Conservation (phyloP, 2,797 vertebrate genomes). For the Sebastes variabilis region DNA sequence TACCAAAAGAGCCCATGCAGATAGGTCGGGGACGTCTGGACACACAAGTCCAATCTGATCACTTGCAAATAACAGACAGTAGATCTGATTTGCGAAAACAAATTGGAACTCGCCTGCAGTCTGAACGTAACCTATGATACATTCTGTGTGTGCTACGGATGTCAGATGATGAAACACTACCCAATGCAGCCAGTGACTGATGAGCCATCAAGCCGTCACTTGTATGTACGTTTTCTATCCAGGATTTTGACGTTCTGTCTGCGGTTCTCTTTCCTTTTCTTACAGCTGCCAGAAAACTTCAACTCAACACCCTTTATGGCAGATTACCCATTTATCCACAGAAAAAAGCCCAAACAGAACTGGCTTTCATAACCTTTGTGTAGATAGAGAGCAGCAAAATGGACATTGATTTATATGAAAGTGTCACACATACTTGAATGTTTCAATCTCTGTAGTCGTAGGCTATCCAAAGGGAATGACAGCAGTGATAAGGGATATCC, state of each 20-base stretch:
- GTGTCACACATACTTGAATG: neutral
- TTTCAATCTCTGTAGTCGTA: neutral
- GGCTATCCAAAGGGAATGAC: neutral
- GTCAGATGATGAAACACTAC: neutral
- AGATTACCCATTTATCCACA: neutral
- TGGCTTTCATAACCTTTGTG: neutral
- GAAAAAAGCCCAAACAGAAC: neutral
- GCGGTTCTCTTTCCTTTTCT: neutral
- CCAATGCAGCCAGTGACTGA: neutral
- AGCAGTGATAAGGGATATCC: neutral
- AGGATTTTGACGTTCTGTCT: neutral
- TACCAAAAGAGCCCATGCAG: too few relatives aligned
- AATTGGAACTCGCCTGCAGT: too few relatives aligned
- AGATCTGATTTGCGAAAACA: neutral
- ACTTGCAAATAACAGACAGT: too few relatives aligned
- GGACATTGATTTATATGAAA: conserved; percentile 19
- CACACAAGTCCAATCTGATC: too few relatives aligned
- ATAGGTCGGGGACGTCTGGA: too few relatives aligned
- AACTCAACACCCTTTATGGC: neutral
- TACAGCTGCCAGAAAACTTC: neutral
- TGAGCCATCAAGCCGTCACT: neutral
- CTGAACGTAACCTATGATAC: too few relatives aligned
- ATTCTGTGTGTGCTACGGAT: neutral
- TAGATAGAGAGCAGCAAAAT: conserved; percentile 1
- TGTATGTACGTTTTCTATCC: neutral